Evolutionary conservation across 1,140 invertebrate species (phyloP).

Genomic region (Microplitis mediator): DNA sequence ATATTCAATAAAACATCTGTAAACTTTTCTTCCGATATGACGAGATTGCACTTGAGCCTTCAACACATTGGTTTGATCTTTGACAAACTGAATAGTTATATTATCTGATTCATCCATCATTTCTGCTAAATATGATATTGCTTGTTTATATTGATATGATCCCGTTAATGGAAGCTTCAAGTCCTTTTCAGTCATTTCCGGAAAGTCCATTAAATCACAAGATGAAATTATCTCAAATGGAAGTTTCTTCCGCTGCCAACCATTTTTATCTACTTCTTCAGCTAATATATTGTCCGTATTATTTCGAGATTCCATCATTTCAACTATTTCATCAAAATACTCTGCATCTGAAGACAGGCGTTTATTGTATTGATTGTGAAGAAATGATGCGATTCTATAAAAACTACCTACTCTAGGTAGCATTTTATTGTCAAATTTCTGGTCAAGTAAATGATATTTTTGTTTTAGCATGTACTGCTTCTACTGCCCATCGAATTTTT

Average conservation of each 20-base stretch:
- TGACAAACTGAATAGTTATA: too few species aligned
- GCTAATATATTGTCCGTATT: slow-evolving; percentile 23
- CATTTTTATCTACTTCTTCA: slow-evolving; percentile 31
- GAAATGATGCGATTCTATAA: slow-evolving; percentile 34
- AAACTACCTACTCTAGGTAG: slow-evolving; percentile 22
- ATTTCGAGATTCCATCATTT: too few species aligned
- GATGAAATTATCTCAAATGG: slow-evolving; percentile 28
- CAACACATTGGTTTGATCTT: too few species aligned
- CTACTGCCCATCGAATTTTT: slow-evolving; percentile 45
- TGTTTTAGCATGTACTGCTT: slow-evolving; percentile 41
- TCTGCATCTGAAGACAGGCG: slow-evolving; percentile 31
- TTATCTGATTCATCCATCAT: slow-evolving; percentile 23
- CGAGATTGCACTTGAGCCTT: too few species aligned
- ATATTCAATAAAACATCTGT: too few species aligned
- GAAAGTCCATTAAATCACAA: slow-evolving; percentile 29
- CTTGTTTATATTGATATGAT: slow-evolving; percentile 33
- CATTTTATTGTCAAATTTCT: slow-evolving; percentile 34
- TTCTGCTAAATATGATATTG: slow-evolving; percentile 35
- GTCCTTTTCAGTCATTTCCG: slow-evolving; percentile 2
- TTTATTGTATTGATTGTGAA: slow-evolving; percentile 37
- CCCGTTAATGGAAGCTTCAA: slow-evolving; percentile 34
- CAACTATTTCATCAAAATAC: slow-evolving; percentile 21
- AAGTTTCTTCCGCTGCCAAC: slow-evolving; percentile 15
- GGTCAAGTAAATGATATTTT: slow-evolving; percentile 35
- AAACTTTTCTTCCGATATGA: too few species aligned